phyloP scores from a whole-genome alignment of 2,888 invertebrate species.

The Fragum whitleyi region DNA sequence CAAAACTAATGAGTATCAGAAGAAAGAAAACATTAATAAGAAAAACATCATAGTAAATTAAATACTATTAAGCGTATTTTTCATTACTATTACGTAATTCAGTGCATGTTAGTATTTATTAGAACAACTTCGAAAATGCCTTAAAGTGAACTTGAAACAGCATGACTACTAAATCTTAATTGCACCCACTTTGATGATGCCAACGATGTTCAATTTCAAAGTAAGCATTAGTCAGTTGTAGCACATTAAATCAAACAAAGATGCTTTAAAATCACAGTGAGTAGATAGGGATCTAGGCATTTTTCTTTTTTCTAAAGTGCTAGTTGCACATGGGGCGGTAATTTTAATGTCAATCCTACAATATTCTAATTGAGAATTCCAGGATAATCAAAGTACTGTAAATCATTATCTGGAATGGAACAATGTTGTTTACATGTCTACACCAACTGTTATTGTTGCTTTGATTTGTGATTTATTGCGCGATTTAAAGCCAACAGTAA shows the following conservation, averaged over 20 bases:
- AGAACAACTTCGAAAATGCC: background rate
- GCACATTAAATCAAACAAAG: background rate
- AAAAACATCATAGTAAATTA: too few relatives aligned
- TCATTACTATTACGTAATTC: background rate
- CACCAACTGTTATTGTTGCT: conserved; percentile 1
- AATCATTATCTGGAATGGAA: conserved; percentile 14
- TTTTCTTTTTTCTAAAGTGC: background rate
- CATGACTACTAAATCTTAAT: background rate
- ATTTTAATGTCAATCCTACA: background rate
- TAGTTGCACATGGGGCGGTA: background rate
- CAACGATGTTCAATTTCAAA: background rate
- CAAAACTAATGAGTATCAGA: too few relatives aligned
- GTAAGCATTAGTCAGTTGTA: background rate
- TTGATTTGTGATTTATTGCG: background rate
- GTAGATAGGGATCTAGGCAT: background rate
- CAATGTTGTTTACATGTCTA: conserved; percentile 7
- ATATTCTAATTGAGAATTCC: background rate
- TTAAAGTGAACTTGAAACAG: background rate
- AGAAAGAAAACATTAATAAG: too few relatives aligned
- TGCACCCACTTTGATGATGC: background rate
- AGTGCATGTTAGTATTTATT: background rate
- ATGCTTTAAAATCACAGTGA: conserved; percentile 4
- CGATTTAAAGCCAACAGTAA: background rate
- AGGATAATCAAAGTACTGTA: conserved; percentile 11
- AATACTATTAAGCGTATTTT: too few relatives aligned